phyloP scores from a whole-genome alignment of 2,888 invertebrate genomes.

The Tiphia femorata region DNA sequence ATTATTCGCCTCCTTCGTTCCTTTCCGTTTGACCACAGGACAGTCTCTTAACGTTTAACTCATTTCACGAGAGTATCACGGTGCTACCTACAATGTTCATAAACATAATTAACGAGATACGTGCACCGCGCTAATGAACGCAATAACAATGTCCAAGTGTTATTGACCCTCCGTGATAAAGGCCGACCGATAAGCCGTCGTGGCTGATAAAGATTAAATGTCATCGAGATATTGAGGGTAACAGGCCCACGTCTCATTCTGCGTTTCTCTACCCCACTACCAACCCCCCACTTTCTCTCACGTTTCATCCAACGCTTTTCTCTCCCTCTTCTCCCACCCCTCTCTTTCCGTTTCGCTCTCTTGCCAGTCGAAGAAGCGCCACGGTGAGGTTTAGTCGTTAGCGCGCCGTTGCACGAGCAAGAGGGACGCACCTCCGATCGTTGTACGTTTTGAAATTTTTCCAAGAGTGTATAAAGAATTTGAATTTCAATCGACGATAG shows the following conservation, averaged over 20 bases:
- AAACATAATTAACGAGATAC: too few species aligned
- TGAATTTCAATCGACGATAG: too few species aligned
- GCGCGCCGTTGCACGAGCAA: constrained; percentile 34
- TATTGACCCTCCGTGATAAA: too few species aligned
- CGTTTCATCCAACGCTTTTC: neutral
- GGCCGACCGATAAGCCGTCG: constrained; percentile 11
- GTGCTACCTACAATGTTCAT: too few species aligned
- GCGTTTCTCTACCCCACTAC: neutral
- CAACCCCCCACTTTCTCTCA: neutral
- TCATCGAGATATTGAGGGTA: constrained; percentile 7
- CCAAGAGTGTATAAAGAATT: too few species aligned
- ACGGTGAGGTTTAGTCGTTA: constrained; percentile 33
- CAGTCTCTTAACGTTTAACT: too few species aligned
- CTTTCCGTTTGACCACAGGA: too few species aligned
- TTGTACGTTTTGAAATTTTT: neutral
- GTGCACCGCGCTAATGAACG: too few species aligned
- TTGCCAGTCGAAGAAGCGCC: constrained; percentile 5
- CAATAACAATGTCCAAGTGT: too few species aligned
- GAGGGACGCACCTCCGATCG: neutral
- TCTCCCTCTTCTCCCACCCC: neutral
- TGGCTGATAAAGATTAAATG: constrained; percentile 21
- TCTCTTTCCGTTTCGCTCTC: neutral
- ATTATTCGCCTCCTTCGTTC: too few species aligned
- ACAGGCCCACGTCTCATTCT: neutral
- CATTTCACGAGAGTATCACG: too few species aligned